A percentile compares a stretch with the other conserved stretches of the same genome.
These are phyloP conservation scores for Propithecus deckenii DNA, from an alignment of 2,797 vertebrate genomes.

Conservation along the genomic window DNA sequence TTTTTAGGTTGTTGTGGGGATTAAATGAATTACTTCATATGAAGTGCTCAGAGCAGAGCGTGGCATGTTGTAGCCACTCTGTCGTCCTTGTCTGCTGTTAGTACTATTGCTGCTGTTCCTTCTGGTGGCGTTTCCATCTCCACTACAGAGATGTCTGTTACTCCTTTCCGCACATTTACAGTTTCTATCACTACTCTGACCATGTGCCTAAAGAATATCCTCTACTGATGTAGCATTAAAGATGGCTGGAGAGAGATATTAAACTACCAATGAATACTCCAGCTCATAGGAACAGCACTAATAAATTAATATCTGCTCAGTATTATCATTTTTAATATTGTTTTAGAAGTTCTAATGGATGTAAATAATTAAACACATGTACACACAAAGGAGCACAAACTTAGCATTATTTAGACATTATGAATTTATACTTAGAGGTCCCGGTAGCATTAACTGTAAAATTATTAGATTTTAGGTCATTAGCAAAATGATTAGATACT, in stretches of 20 bases:
- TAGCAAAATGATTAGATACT: neutral
- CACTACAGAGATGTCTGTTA: neutral
- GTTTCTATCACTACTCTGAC: neutral
- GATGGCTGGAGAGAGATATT: neutral
- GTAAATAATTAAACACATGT: neutral
- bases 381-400: neutral
- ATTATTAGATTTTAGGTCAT: conserved; percentile 3
- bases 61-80: fast-evolving
- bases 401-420: neutral
- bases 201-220: neutral
- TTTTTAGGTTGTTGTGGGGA: neutral
- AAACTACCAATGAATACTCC: neutral
- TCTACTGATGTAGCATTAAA: neutral
- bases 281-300: neutral
- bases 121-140: neutral
- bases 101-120: neutral
- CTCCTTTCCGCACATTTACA: neutral
- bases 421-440: neutral
- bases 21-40: neutral
- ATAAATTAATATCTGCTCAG: neutral
- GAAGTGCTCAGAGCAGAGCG: neutral
- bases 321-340: neutral
- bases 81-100: neutral
- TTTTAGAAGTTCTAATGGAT: conserved; percentile 11
- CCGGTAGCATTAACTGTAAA: neutral